Evolutionary conservation across 2,113 vertebrate species (phyloP), one percentile per base, ranked within the genome.

Genomic region (Pelusios castaneus): DNA sequence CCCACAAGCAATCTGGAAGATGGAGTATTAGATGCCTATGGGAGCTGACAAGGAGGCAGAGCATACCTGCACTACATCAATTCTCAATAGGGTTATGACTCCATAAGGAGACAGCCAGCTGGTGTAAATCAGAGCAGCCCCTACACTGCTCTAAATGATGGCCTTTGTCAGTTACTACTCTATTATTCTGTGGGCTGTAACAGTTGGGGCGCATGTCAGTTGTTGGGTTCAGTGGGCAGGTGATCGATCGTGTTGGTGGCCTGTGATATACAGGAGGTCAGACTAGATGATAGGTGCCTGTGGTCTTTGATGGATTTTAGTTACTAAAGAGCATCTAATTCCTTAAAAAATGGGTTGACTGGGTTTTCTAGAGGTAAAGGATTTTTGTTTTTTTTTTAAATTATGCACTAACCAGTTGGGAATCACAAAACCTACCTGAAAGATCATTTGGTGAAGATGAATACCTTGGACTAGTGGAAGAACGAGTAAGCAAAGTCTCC

Each of bases 341-440:
- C 24, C 13, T 76, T 27, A 76, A 45, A 76, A 75, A 70, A 45
- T 4, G 12, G 73, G 25, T 45, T 14, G 25, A 27, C 73, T 45
- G 38, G 45, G 73, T 29, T 76, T 76, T 76, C 63, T 45, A 24
- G 38, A 41, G 25, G 43, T 6, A 5, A 14, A 45, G 3, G 22
- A 6, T 2, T 5, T 14, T 24, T 75, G 43, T 75, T 56, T 45
- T 47, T 52, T 54, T 49, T 22, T 38, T 38, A 8, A 1, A 4
- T 5, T 45, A 24, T 27, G 38, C 52, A 81, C 16, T 55, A 81
- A 52, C n/a, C 88, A 90, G 79, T 5, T 0, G 0, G 16, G 31
- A 92, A 81, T 25, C 52, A 80, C 19, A 82, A 79, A 84, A 85
- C 95, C 12, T 29, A 96, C 94, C 95, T 92, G 87, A 87, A 82